phyloP scores from a whole-genome alignment of 2,797 vertebrate genomes.

The Micropoecilia bifurca region DNA sequence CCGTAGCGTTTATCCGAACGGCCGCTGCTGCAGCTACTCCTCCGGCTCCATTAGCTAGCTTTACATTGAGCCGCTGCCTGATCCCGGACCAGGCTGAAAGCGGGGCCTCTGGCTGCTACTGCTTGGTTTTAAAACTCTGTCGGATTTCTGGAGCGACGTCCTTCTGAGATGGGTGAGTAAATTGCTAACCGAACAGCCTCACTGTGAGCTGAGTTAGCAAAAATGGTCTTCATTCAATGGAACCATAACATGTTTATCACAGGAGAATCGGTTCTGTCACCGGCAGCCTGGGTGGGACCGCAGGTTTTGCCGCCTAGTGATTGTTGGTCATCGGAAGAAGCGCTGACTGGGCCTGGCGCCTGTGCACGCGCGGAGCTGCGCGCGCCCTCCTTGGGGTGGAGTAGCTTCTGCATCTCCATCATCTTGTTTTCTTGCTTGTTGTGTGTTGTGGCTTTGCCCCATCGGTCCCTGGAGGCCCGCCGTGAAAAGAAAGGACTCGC shows the following conservation, averaged over 20 bases:
- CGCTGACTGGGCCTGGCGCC: slow-evolving; percentile 10
- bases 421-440: not conserved
- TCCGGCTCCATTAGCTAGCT: slow-evolving; percentile 38
- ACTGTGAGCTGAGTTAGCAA: not conserved
- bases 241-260: not conserved
- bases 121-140: slow-evolving; percentile 28
- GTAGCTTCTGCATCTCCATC: slow-evolving; percentile 46
- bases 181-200: slow-evolving; percentile 24
- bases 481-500: slow-evolving; percentile 18
- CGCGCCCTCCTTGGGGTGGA: slow-evolving; percentile 56
- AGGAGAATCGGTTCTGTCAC: not conserved
- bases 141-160: slow-evolving; percentile 47
- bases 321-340: slow-evolving; percentile 7
- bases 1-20: slow-evolving; percentile 23
- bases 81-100: slow-evolving; percentile 13
- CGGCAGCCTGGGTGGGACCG: not conserved
- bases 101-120: slow-evolving; percentile 42
- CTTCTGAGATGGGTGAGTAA: slow-evolving; percentile 74
- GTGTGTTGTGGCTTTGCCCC: not conserved
- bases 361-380: slow-evolving; percentile 11
- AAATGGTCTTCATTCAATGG: not conserved
- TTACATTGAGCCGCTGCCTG: slow-evolving; percentile 31
- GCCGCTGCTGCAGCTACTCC: slow-evolving; percentile 26
- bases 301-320: not conserved
- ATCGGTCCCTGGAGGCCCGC: not conserved